Percentiles rank a stretch among this genome's conserved stretches.
phyloP scores from a whole-genome alignment of 2,888 invertebrate species.

The Apantesis nais region DNA sequence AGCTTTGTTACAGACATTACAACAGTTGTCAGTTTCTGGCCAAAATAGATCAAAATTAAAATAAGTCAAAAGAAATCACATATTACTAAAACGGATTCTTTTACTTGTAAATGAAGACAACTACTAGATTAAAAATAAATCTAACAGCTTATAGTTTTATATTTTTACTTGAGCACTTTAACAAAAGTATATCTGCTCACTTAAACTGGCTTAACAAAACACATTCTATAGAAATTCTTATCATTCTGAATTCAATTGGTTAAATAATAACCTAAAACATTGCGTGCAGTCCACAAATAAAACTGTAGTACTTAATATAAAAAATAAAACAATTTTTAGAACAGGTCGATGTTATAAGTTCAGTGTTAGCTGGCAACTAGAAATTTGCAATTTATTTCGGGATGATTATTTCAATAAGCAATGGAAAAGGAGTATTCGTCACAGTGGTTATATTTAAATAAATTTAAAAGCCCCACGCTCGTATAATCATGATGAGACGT shows the following conservation, averaged over 20 bases:
- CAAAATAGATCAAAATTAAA: not conserved
- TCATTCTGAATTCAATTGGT: slow-evolving; percentile 19
- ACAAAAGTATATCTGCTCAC: not conserved
- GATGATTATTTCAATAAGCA: slow-evolving; percentile 14
- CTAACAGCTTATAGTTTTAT: not conserved
- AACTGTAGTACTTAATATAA: slow-evolving; percentile 14
- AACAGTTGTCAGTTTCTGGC: not conserved
- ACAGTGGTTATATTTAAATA: slow-evolving; percentile 57
- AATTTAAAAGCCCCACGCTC: slow-evolving; percentile 51
- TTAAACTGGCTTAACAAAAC: not conserved
- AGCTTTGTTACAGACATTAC: not conserved
- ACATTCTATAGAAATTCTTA: slow-evolving; percentile 11
- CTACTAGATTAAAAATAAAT: no score
- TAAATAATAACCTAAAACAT: slow-evolving; percentile 23
- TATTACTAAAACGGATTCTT: not conserved
- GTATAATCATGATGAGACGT: slow-evolving; percentile 54
- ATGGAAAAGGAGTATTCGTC: slow-evolving; percentile 24
- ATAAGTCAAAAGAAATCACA: not conserved
- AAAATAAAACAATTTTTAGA: slow-evolving; percentile 25
- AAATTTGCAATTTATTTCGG: slow-evolving; percentile 16
- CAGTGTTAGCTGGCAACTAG: slow-evolving; percentile 26
- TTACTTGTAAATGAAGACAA: not conserved
- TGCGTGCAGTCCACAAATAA: slow-evolving; percentile 29
- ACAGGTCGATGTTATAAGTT: slow-evolving; percentile 35
- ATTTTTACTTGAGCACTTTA: not conserved